Base-by-base conservation (phyloP, 1,140 invertebrate genomes). In the Phymastichus coffea region DNA sequence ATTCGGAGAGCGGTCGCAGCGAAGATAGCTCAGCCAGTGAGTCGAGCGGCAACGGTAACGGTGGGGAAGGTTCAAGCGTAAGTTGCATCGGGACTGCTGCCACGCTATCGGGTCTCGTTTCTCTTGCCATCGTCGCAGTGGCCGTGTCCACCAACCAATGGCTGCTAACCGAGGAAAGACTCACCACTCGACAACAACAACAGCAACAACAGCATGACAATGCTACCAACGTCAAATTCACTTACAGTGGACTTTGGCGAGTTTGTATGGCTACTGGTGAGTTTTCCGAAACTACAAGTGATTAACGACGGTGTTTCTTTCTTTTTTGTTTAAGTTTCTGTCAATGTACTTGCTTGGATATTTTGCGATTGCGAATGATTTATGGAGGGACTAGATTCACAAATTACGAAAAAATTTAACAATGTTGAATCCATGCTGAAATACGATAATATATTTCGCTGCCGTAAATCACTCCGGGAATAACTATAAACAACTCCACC, bases 91-190 rank as follows among this genome's bases (percentile, higher is more conserved):
- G 76, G 25, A 66, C 71, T 51, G 76, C 75, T 40, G 69, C 69
- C 35, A 57, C 84, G 28, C 78, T 79, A n/a, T 81, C 84, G 4
- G n/a, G n/a, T n/a, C 70, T 82, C 38, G 66, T 84, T 17, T 83
- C 83, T n/a, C 68, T 84, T 30, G 67, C 80, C 23, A 79, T 83
- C 49, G 81, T 85, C 46, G 74, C 76, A 43, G 74, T 84, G 7
- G 82, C 83, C 33, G 79, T 85, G 47, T 75, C 77, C 14, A 85
- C 84, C 17, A 83, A 81, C 61, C 76, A 82, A 64, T 86, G 85
- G 85, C 69, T 86, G 3, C 71, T 84, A 28, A 84, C 82, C 22
- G 81, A 84, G 55, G 85, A 86, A 70, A 81, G 80, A 64, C 81
- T 85, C 63, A 74, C 79, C 12, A 64, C 8, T 70, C 71, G 6